Evolutionary conservation across 2,797 vertebrate genomes (phyloP).

Genomic region (Huso huso): DNA sequence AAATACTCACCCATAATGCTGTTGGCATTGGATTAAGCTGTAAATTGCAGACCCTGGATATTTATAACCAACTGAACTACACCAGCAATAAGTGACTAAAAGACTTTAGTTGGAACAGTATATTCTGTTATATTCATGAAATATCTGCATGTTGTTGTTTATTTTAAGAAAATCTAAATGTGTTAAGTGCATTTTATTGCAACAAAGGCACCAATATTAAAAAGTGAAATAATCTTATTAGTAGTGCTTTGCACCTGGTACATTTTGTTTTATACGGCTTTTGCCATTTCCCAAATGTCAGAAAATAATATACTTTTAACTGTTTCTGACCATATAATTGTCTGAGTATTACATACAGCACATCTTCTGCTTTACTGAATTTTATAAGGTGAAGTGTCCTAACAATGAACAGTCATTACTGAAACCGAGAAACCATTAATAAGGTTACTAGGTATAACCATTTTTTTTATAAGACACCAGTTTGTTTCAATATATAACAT

Average conservation of each 20-base stretch:
- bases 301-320: conserved; percentile 21
- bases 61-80: too few relatives aligned
- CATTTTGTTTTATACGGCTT: conserved; percentile 28
- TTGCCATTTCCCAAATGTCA: conserved; percentile 40
- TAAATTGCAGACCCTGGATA: too few relatives aligned
- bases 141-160: too few relatives aligned
- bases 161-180: too few relatives aligned
- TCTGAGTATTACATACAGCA: conserved; percentile 14
- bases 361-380: conserved; percentile 11
- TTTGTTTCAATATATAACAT: conserved; percentile 1
- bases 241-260: conserved; percentile 19
- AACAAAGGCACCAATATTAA: too few relatives aligned
- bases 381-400: conserved; percentile 40
- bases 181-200: too few relatives aligned
- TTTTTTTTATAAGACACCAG: background rate
- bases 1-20: too few relatives aligned
- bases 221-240: conserved; percentile 30
- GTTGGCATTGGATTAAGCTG: too few relatives aligned
- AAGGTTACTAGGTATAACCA: background rate
- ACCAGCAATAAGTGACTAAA: too few relatives aligned
- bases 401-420: conserved; percentile 7
- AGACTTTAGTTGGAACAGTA: too few relatives aligned
- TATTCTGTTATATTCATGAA: too few relatives aligned
- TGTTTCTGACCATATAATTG: conserved; percentile 20
- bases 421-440: background rate